A percentile compares a stretch with the other conserved stretches of the same genome.
phyloP scores from a whole-genome alignment of 1,140 invertebrate species.

The Calephelis virginiensis region DNA sequence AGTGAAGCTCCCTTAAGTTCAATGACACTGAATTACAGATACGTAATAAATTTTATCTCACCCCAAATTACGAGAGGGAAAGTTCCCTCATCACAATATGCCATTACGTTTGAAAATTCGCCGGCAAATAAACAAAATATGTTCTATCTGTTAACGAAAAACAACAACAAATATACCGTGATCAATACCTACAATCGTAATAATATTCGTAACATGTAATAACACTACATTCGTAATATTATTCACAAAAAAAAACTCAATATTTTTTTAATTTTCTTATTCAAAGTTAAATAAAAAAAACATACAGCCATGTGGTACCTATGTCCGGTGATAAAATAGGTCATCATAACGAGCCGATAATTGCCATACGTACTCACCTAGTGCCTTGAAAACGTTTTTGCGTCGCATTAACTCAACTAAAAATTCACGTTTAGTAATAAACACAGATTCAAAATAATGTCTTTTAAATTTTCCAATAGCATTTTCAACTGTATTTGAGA shows the following conservation, averaged over 20 bases:
- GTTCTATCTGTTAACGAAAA: too few relatives aligned
- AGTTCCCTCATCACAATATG: background rate
- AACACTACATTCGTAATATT: too few relatives aligned
- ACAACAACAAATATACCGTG: too few relatives aligned
- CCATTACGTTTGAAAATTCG: background rate
- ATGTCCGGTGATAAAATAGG: constrained; percentile 46
- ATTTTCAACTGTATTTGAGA: background rate
- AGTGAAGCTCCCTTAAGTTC: background rate
- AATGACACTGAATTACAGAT: constrained; percentile 2
- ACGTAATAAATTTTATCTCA: constrained; percentile 6
- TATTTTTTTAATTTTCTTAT: too few relatives aligned
- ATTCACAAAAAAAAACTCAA: too few relatives aligned
- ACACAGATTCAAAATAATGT: background rate
- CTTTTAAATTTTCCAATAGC: background rate
- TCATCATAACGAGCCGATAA: constrained; percentile 69
- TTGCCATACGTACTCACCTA: constrained; percentile 59
- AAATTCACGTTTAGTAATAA: background rate
- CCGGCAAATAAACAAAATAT: background rate
- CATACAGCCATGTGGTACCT: background rate
- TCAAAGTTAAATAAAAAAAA: background rate
- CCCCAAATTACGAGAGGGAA: constrained; percentile 15
- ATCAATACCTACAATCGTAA: too few relatives aligned
- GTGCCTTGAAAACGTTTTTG: constrained; percentile 51
- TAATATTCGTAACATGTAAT: too few relatives aligned
- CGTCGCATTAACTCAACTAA: constrained; percentile 53